Percentiles rank a stretch among this genome's conserved stretches.
Conservation (phyloP, 2,113 vertebrate species). For the Stomatorhinus ivindoensis region DNA sequence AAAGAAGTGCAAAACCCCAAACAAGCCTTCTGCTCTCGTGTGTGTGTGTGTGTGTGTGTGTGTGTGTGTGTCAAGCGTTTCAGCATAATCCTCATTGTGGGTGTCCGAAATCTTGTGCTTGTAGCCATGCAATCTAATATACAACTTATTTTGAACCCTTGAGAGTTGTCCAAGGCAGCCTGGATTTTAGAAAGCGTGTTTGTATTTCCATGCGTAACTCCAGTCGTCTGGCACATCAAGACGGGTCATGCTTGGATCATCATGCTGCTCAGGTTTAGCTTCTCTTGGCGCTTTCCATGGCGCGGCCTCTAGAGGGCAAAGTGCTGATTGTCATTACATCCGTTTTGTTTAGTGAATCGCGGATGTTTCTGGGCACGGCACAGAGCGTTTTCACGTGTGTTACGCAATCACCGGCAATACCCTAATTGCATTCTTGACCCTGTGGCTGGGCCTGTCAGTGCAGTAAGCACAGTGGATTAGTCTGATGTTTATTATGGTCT, state of each 20-base stretch:
- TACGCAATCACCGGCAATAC: background rate
- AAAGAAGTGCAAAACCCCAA: background rate
- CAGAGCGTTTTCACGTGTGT: background rate
- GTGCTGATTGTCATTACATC: background rate
- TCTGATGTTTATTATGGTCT: background rate
- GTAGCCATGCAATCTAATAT: background rate
- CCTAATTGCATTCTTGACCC: slow-evolving; percentile 15
- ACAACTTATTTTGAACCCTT: background rate
- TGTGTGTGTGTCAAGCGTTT: background rate
- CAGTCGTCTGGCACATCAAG: background rate
- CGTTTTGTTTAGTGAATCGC: background rate
- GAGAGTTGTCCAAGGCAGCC: background rate
- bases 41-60: background rate
- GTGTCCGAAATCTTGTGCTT: background rate
- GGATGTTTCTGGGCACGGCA: background rate
- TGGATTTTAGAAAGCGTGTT: background rate
- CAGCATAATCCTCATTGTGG: background rate
- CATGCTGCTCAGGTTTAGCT: background rate
- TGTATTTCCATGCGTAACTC: background rate
- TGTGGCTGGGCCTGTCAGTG: slow-evolving; percentile 13
- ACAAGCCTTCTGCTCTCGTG: background rate
- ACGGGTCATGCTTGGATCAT: background rate
- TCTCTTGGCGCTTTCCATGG: background rate
- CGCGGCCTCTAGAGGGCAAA: background rate
- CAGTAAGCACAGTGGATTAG: slow-evolving; percentile 18